These are phyloP conservation scores for Zeugodacus cucurbitae DNA, from an alignment of 1,140 invertebrate genomes.

Conservation along the genomic window DNA sequence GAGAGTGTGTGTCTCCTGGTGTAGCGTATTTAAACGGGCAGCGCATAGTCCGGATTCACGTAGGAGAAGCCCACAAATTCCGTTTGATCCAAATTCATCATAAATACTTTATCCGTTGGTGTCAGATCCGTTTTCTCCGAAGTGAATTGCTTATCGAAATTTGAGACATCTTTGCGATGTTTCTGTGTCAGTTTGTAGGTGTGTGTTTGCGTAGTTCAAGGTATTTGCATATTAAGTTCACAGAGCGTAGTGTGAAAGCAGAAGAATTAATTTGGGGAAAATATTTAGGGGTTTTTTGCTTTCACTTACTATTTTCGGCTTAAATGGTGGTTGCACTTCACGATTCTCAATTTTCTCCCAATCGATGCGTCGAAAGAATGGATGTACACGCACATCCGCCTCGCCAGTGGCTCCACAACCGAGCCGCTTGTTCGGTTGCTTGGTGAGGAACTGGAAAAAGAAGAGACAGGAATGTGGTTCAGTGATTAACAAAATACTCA, in stretches of 20 bases:
- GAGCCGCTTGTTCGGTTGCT: conserved; percentile 93
- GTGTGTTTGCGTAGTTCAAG: neutral
- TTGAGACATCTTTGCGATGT: conserved; percentile 98
- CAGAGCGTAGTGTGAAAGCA: neutral
- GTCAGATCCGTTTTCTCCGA: conserved; percentile 98
- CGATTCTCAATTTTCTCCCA: conserved; percentile 97
- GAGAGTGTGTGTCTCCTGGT: neutral
- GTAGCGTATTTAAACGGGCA: neutral
- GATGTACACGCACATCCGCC: conserved; percentile 93
- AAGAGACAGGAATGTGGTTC: neutral
- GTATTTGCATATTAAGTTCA: conserved; percentile 4
- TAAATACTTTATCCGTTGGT: conserved; percentile 98
- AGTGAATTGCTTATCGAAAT: conserved; percentile 99
- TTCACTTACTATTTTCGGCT: conserved; percentile 95
- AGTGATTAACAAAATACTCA: no score
- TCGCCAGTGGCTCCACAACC: conserved; percentile 90
- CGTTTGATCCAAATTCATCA: conserved; percentile 99
- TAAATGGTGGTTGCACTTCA: conserved; percentile 98
- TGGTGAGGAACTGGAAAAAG: conserved; percentile 85
- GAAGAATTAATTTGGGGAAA: neutral
- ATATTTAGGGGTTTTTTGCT: neutral
- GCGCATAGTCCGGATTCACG: conserved; percentile 90
- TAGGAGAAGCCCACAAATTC: conserved; percentile 99
- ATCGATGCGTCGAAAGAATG: conserved; percentile 97
- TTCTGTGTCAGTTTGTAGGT: conserved; percentile 84